Conservation (phyloP, 2,888 invertebrate species). For the Aplocera efformata region DNA sequence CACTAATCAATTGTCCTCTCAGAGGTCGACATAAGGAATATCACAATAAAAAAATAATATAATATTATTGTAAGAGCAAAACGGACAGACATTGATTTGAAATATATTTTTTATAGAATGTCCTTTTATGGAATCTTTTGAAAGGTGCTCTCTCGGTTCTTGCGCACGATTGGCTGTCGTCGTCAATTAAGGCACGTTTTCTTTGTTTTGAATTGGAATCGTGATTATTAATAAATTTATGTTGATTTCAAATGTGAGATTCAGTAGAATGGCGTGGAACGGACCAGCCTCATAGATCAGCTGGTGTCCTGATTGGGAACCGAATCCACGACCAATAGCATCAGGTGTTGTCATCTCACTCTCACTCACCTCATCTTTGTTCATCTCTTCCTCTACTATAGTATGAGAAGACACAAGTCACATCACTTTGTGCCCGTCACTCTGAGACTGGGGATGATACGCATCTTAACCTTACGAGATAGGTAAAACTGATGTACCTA, state of each 20-base stretch:
- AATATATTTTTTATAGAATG: conserved; percentile 39
- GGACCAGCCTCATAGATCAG: no score
- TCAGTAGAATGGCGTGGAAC: conserved; percentile 1
- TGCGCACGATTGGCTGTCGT: conserved; percentile 13
- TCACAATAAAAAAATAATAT: conserved; percentile 36
- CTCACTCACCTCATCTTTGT: no score
- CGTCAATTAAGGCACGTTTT: conserved; percentile 13
- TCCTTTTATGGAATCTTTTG: conserved; percentile 29
- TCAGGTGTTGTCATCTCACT: no score
- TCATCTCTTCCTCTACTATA: no score
- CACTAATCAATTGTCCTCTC: conserved; percentile 57
- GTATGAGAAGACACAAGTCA: no score
- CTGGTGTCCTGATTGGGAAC: no score
- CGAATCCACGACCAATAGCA: no score
- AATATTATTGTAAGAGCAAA: conserved; percentile 32
- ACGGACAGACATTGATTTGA: conserved; percentile 37
- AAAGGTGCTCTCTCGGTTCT: conserved; percentile 22
- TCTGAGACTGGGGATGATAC: no score
- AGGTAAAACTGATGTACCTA: no score
- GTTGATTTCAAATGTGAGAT: conserved; percentile 11
- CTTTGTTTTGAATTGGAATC: conserved; percentile 19
- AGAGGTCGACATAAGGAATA: conserved; percentile 42
- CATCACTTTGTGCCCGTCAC: no score
- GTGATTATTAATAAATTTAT: conserved; percentile 13
- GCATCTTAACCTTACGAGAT: no score